A percentile compares a stretch with the other conserved stretches of the same genome.
Evolutionary conservation across 2,113 vertebrate genomes (phyloP).

Genomic region (Neolamprologus modestus): DNA sequence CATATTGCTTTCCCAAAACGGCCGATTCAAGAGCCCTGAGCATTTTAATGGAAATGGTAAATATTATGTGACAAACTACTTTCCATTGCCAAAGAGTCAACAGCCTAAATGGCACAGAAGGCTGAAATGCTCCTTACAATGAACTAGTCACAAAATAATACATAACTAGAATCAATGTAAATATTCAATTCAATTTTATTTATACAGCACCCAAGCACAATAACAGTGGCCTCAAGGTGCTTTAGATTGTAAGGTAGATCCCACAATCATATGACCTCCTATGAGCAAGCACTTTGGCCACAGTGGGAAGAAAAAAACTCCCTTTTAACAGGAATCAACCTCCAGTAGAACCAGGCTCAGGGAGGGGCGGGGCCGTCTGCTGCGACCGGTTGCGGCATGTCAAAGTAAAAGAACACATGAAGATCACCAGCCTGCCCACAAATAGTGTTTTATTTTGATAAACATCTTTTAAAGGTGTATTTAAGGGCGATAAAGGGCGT

Average conservation of each 20-base stretch:
- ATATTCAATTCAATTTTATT: not conserved
- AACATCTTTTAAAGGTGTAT: not conserved
- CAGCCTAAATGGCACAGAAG: not conserved
- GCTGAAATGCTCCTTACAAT: not conserved
- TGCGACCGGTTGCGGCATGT: not conserved
- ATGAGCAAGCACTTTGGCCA: not conserved
- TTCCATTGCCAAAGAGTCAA: not conserved
- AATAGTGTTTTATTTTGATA: not conserved
- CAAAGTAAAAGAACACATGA: not conserved
- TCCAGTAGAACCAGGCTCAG: not conserved
- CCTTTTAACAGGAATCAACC: not conserved
- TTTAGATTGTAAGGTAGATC: not conserved
- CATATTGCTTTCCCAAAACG: not conserved
- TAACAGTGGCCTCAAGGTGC: not conserved
- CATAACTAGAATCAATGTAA: not conserved
- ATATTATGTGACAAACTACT: not conserved
- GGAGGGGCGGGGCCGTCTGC: not conserved
- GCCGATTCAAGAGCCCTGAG: not conserved
- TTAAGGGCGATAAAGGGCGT: not conserved
- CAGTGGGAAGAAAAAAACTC: not conserved
- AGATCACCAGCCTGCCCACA: not conserved
- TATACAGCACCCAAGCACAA: not conserved
- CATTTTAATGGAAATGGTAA: not conserved
- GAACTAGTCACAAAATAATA: not conserved
- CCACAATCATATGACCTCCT: not conserved